These are phyloP conservation scores for Glaucopsyche alexis DNA, from an alignment of 2,888 invertebrate species.

Conservation along the genomic window DNA sequence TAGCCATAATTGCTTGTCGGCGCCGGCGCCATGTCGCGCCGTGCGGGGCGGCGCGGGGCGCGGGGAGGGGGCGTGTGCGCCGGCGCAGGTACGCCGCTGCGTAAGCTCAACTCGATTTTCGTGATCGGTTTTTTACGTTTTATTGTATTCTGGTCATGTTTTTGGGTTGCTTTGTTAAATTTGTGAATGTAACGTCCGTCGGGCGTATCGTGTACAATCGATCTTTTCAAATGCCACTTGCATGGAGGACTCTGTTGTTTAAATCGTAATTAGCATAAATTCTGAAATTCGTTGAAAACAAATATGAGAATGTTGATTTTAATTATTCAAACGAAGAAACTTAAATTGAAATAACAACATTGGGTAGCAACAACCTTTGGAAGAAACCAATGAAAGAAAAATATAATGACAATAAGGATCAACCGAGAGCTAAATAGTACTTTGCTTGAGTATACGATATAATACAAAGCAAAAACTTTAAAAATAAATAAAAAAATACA, in stretches of 20 bases:
- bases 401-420: not conserved
- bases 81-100: conserved; percentile 68
- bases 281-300: not conserved
- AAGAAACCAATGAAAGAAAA: not conserved
- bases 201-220: conserved; percentile 34
- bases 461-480: not conserved
- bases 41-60: conserved; percentile 47
- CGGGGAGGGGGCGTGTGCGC: conserved; percentile 46
- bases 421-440: not conserved
- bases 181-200: conserved; percentile 62
- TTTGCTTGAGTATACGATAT: not conserved
- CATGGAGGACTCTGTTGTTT: not conserved
- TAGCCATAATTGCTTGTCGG: conserved; percentile 79
- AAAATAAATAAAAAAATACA: not conserved
- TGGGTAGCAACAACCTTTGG: not conserved
- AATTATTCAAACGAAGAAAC: not conserved
- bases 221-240: conserved; percentile 23
- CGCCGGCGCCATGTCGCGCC: conserved; percentile 77
- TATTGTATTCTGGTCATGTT: conserved; percentile 70
- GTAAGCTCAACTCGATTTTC: conserved; percentile 72
- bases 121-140: conserved; percentile 66
- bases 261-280: not conserved
- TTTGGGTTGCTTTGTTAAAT: conserved; percentile 72
- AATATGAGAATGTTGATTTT: not conserved
- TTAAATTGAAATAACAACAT: not conserved